phyloP scores from a whole-genome alignment of 2,113 vertebrate genomes.

The Dascyllus trimaculatus region DNA sequence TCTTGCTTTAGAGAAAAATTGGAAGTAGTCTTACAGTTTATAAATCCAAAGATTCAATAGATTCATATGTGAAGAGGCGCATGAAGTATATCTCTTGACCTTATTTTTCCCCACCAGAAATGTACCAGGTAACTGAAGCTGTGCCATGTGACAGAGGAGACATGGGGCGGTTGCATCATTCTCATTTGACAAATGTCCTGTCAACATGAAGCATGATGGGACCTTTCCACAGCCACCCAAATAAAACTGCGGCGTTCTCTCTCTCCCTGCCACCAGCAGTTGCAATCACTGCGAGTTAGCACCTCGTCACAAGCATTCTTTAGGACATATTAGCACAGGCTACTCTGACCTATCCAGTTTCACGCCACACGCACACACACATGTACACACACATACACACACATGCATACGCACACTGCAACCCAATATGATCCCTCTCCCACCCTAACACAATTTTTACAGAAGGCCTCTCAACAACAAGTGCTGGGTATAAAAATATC shows the following conservation, averaged over 20 bases:
- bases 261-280: conserved; percentile 66
- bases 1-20: not conserved
- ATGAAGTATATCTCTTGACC: not conserved
- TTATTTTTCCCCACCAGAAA: conserved; percentile 41
- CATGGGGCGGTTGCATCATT: conserved; percentile 66
- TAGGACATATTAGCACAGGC: conserved; percentile 81
- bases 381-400: conserved; percentile 27
- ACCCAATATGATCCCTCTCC: conserved; percentile 63
- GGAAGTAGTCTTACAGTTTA: not conserved
- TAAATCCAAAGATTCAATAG: not conserved
- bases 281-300: conserved; percentile 83
- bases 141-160: conserved; percentile 41
- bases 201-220: conserved; percentile 65
- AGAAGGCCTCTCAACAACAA: conserved; percentile 71
- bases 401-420: conserved; percentile 44
- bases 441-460: conserved; percentile 70
- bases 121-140: conserved; percentile 7
- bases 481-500: conserved; percentile 76
- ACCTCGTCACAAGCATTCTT: conserved; percentile 84
- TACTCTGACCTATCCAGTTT: conserved; percentile 69
- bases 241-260: conserved; percentile 48
- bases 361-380: conserved; percentile 50
- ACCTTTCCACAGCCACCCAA: conserved; percentile 61
- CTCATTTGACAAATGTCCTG: conserved; percentile 65
- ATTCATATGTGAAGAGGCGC: not conserved